phyloP scores from a whole-genome alignment of 2,113 vertebrate genomes.

The Cairina moschata region DNA sequence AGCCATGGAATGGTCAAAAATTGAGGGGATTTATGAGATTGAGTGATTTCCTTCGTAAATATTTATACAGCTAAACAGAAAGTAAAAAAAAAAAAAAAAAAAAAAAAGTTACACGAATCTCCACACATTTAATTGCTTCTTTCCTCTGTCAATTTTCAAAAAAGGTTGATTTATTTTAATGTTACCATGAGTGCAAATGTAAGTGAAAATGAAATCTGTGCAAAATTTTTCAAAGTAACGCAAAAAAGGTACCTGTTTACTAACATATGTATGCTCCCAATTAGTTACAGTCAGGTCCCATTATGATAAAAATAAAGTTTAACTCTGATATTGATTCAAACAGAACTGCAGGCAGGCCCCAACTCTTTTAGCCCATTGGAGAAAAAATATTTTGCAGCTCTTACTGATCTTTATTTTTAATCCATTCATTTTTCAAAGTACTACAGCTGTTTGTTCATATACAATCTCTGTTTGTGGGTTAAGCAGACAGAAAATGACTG shows the following conservation, averaged over 20 bases:
- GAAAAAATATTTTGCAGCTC: neutral
- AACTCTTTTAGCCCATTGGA: neutral
- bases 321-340: neutral
- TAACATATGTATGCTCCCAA: neutral
- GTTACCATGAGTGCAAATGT: neutral
- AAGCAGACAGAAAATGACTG: neutral
- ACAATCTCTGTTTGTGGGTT: neutral
- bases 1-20: neutral
- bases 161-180: neutral
- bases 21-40: neutral
- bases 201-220: neutral
- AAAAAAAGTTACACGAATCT: neutral
- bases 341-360: neutral
- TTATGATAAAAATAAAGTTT: neutral
- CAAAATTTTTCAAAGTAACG: neutral
- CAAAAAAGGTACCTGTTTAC: neutral
- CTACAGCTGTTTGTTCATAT: neutral
- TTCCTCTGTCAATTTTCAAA: neutral
- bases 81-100: neutral
- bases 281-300: neutral
- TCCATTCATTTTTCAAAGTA: neutral
- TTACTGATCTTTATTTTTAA: neutral
- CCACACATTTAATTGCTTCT: neutral
- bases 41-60: neutral
- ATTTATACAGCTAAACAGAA: neutral